Evolutionary conservation across 2,888 invertebrate species (phyloP).

Genomic region (Nomada fabriciana): DNA sequence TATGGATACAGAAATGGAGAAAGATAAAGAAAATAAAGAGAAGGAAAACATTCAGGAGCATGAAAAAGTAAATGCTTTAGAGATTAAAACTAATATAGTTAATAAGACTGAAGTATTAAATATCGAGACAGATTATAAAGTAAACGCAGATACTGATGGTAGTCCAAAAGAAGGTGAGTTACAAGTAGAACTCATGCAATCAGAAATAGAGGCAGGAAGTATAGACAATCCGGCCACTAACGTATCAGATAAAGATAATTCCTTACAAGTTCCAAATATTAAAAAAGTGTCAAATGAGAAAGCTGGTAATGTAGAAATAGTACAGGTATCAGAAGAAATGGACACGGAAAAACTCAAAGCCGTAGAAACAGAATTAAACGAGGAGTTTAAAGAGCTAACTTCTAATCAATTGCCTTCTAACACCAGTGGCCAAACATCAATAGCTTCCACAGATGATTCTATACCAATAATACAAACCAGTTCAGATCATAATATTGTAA

Average conservation of each 20-base stretch:
- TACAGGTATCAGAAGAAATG: not conserved
- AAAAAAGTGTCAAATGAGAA: not conserved
- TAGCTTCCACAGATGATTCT: not conserved
- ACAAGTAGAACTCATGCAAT: not conserved
- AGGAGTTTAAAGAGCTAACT: not conserved
- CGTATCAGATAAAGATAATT: not conserved
- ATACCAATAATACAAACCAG: not conserved
- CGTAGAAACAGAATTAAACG: constrained; percentile 12
- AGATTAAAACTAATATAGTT: not conserved
- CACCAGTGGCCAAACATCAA: not conserved
- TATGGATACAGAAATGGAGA: not conserved
- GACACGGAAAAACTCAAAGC: not conserved
- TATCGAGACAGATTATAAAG: not conserved
- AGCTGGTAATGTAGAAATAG: not conserved
- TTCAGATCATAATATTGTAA: not conserved
- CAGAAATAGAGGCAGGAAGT: not conserved
- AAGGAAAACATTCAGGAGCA: not conserved
- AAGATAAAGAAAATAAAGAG: not conserved
- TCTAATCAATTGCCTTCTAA: not conserved
- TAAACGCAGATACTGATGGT: not conserved
- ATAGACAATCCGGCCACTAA: not conserved
- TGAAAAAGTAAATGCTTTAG: constrained; percentile 4
- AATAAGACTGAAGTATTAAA: not conserved
- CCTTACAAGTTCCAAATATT: not conserved
- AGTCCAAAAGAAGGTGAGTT: not conserved